These are phyloP conservation scores for Cenopis cana DNA, from an alignment of 2,888 invertebrate genomes.

Conservation along the genomic window DNA sequence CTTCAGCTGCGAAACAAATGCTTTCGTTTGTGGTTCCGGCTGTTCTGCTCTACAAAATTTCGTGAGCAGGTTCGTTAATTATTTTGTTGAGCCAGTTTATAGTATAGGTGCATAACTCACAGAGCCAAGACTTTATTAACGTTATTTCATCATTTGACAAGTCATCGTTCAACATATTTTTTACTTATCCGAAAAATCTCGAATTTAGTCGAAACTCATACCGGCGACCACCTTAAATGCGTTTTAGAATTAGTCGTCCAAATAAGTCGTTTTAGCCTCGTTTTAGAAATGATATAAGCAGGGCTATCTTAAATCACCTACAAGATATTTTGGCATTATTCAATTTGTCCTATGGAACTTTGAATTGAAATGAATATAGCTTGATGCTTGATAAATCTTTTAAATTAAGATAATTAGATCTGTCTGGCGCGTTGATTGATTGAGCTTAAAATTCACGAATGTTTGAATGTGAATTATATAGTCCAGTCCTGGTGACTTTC, in stretches of 20 bases:
- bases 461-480: not conserved
- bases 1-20: too few relatives aligned
- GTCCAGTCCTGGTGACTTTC: not conserved
- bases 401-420: not conserved
- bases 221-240: conserved; percentile 15
- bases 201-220: not conserved
- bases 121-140: too few relatives aligned
- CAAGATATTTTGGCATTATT: conserved; percentile 53
- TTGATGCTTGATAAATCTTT: conserved; percentile 53
- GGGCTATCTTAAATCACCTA: conserved; percentile 50
- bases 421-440: not conserved
- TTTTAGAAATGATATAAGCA: conserved; percentile 23
- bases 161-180: not conserved
- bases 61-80: too few relatives aligned
- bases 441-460: not conserved
- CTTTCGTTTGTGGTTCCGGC: too few relatives aligned
- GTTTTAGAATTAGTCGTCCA: conserved; percentile 17
- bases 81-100: too few relatives aligned
- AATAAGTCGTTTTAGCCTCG: not conserved
- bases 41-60: too few relatives aligned
- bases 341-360: conserved; percentile 39
- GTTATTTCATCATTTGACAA: too few relatives aligned
- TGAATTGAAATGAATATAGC: conserved; percentile 11
- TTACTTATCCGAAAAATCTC: not conserved
- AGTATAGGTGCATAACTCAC: too few relatives aligned